Base-by-base conservation (phyloP, 1,140 invertebrate species). In the Mesaphorura yosii region DNA sequence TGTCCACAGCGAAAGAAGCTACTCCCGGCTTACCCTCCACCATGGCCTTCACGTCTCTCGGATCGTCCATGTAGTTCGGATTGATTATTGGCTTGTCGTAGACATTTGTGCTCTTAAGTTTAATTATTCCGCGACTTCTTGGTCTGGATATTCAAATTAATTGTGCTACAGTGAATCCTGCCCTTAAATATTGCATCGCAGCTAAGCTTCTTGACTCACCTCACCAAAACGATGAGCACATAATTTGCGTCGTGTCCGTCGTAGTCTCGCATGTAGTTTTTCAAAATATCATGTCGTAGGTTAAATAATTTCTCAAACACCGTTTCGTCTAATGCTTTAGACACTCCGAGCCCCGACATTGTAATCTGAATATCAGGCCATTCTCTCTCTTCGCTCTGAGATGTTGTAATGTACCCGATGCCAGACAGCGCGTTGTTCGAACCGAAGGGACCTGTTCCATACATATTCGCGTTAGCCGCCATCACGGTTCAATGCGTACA, bases 61-160 rank as follows among this genome's bases (percentile, higher is more conserved):
- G 73, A 67, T 81, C 69, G 22, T 73, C 68, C 45, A 85, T 80
- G 62, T 88, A 90, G 59, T 88, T 87, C 1, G 88, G 80, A 62
- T 84, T 77, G 17, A 95, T 81, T n/a, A 78, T 68, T 0, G 91
- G 92, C 64, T 86, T 80, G 12, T 77, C 72, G 41, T 76, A 76
- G 3, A 86, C 86, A 70, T 88, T 78, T 38, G 67, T 78, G 53
- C 73, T 76, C 51, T 73, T 71, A 2, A 90, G 68, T 64, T 75
- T 74, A 23, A 91, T 74, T 51, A 72, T 75, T 1, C 87, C 88
- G 47, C 72, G 74, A 27, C 82, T 84, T 67, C 83, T 80, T 1
- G 86, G 86, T 39, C 80, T n/a, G n/a, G n/a, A n/a, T n/a, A n/a
- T n/a, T n/a, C n/a, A n/a, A n/a, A n/a, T n/a, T n/a, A n/a, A n/a